phyloP scores from a whole-genome alignment of 2,888 invertebrate species.

The Agapetus fuscipes region DNA sequence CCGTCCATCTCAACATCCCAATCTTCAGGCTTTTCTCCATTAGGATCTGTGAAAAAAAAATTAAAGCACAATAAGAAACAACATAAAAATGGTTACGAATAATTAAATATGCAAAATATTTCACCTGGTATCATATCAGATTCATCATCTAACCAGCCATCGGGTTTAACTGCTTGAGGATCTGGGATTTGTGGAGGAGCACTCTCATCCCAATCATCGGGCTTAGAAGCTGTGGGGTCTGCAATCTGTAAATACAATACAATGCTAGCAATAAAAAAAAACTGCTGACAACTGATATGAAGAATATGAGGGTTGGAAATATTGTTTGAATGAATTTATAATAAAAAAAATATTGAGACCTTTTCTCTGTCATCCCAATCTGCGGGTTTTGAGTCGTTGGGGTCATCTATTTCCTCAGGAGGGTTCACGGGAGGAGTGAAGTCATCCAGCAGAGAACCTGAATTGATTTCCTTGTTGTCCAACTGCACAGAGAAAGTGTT shows the following conservation, averaged over 20 bases:
- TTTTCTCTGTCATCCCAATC: constrained; percentile 96
- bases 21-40: constrained; percentile 80
- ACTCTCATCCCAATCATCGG: constrained; percentile 95
- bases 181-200: constrained; percentile 87
- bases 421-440: constrained; percentile 93
- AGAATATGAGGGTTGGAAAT: too few relatives aligned
- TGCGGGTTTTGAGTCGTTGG: constrained; percentile 70
- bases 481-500: constrained; percentile 72
- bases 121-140: constrained; percentile 65
- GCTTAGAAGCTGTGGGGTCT: constrained; percentile 81
- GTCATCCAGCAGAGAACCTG: constrained; percentile 81
- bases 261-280: background rate
- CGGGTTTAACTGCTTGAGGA: constrained; percentile 72
- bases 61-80: too few relatives aligned
- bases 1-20: constrained; percentile 99
- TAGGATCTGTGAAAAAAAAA: constrained; percentile 51
- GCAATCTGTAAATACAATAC: constrained; percentile 48
- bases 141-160: constrained; percentile 90
- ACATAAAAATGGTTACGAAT: too few relatives aligned
- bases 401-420: constrained; percentile 88
- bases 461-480: constrained; percentile 75
- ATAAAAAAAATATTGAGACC: too few relatives aligned
- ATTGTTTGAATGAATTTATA: too few relatives aligned
- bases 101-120: too few relatives aligned
- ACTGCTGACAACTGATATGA: too few relatives aligned